Evolutionary conservation across 2,797 vertebrate genomes (phyloP).

Genomic region (Onychomys torridus): DNA sequence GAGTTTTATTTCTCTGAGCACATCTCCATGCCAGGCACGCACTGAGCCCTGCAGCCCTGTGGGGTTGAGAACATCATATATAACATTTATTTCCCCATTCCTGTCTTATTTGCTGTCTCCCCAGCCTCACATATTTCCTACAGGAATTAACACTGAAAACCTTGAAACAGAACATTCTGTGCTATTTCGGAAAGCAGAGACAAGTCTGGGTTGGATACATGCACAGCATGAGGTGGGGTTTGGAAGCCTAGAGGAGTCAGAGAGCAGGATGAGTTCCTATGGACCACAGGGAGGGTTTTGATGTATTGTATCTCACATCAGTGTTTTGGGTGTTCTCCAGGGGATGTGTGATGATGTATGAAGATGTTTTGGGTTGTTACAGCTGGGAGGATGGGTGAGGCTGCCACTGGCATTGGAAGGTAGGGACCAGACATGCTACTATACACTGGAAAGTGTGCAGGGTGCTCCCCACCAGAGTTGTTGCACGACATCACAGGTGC

Average conservation of each 20-base stretch:
- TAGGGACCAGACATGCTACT: background rate
- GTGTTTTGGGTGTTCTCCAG: background rate
- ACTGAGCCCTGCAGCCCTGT: background rate
- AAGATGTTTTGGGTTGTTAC: background rate
- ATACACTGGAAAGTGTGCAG: background rate
- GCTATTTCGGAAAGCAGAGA: background rate
- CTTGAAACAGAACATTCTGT: background rate
- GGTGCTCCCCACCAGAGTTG: too few species aligned
- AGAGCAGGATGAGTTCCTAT: background rate
- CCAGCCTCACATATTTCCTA: background rate
- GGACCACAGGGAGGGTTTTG: background rate
- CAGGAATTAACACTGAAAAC: background rate
- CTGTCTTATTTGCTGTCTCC: background rate
- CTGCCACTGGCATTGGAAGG: background rate
- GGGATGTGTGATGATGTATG: background rate
- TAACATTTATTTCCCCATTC: background rate
- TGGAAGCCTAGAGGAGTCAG: background rate
- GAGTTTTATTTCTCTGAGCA: background rate
- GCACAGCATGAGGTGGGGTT: background rate
- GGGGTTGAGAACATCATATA: background rate
- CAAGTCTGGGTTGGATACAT: fast-evolving
- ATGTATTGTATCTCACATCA: background rate
- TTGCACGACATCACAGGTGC: too few species aligned
- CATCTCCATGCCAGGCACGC: background rate
- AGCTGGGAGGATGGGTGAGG: background rate